Conservation (phyloP, 1,140 invertebrate genomes). For the Lepidurus couesii region DNA sequence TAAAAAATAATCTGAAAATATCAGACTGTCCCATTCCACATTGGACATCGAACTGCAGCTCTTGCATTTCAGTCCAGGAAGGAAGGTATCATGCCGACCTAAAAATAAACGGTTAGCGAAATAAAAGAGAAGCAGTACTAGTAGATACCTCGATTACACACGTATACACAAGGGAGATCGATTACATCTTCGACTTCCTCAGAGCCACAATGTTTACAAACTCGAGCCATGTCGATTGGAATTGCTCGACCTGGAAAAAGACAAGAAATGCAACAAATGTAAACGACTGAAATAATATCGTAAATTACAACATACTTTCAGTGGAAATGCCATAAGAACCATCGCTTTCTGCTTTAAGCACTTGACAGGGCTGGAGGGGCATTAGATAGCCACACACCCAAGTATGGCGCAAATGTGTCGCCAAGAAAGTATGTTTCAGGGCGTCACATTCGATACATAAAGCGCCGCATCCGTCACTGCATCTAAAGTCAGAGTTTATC, state of each 20-base stretch:
- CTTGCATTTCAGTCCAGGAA: not conserved
- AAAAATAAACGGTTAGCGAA: not conserved
- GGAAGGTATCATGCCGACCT: not conserved
- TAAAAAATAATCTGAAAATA: not conserved
- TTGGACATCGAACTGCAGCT: not conserved
- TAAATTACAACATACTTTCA: not conserved
- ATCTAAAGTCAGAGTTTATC: not conserved
- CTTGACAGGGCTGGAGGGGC: not conserved
- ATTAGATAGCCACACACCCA: constrained; percentile 5
- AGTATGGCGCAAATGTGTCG: constrained; percentile 4
- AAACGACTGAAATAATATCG: not conserved
- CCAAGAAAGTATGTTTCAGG: constrained; percentile 5
- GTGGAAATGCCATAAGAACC: not conserved
- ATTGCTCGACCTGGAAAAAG: not conserved
- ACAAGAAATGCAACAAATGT: not conserved
- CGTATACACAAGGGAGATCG: not conserved
- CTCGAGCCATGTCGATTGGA: not conserved
- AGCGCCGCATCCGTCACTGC: too few species aligned
- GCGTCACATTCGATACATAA: not conserved
- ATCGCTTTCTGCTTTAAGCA: not conserved
- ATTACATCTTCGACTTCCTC: not conserved
- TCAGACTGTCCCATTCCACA: not conserved
- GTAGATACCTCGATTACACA: not conserved
- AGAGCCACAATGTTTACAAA: not conserved
- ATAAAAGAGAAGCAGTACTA: not conserved